Conservation (phyloP, 1,140 invertebrate species). For the Penaeus japonicus region DNA sequence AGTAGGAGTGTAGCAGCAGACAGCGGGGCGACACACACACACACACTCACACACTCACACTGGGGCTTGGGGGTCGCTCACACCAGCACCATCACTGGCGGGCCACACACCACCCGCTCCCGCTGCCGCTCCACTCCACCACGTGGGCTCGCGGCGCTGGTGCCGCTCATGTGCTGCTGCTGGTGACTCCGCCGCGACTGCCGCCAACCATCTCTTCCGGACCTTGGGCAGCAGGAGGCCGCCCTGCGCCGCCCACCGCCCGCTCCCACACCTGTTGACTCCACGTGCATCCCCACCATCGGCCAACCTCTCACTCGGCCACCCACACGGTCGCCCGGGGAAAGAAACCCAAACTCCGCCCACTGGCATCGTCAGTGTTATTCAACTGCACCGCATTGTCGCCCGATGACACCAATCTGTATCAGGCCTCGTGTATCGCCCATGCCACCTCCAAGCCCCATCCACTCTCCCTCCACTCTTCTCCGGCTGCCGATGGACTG, state of each 20-base stretch:
- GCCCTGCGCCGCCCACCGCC: slow-evolving; percentile 22
- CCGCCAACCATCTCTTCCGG: slow-evolving; percentile 7
- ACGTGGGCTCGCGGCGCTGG: not conserved
- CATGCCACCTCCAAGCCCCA: too few relatives aligned
- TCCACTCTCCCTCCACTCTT: too few relatives aligned
- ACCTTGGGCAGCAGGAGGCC: not conserved
- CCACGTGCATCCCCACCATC: not conserved
- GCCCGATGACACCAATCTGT: too few relatives aligned
- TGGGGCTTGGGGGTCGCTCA: not conserved
- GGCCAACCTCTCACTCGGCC: not conserved
- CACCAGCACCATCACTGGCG: not conserved
- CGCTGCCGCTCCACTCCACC: slow-evolving; percentile 1
- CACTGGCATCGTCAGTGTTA: not conserved
- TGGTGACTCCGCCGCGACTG: slow-evolving; percentile 7
- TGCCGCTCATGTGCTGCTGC: not conserved
- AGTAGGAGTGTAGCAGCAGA: slow-evolving; percentile 26
- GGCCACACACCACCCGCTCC: slow-evolving; percentile 1
- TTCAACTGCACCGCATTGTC: not conserved
- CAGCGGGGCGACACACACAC: slow-evolving; percentile 40
- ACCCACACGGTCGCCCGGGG: not conserved
- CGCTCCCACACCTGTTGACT: slow-evolving; percentile 42
- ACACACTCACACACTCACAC: slow-evolving; percentile 7
- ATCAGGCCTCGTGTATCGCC: too few relatives aligned
- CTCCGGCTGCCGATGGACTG: too few relatives aligned
- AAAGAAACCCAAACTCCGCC: not conserved